Evolutionary conservation across 30 jellyfish, hydroid and myxozoan species (phyloP).

Genomic region (Nemopilema nomurai): DNA sequence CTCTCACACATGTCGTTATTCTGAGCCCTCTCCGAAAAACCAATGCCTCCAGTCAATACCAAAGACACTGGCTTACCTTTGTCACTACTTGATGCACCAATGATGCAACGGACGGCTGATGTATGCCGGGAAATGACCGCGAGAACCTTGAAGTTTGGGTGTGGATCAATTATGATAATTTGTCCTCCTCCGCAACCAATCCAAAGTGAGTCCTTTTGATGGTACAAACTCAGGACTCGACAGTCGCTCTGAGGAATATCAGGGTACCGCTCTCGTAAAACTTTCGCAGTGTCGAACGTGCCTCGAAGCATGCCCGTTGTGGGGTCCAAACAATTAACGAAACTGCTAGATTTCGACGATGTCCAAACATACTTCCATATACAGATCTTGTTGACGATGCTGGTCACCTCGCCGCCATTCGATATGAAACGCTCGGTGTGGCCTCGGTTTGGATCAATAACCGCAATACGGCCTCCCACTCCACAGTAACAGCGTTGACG

Average conservation of each 20-base stretch:
- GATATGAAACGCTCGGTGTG: constrained; percentile 28
- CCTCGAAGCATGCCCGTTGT: constrained; percentile 13
- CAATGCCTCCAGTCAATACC: constrained; percentile 70
- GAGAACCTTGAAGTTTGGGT: constrained; percentile 26
- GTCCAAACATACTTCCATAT: constrained; percentile 46
- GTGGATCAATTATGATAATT: constrained; percentile 60
- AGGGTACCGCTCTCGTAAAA: constrained; percentile 30
- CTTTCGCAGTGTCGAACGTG: constrained; percentile 47
- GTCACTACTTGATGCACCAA: constrained; percentile 23
- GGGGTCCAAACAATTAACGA: constrained; percentile 27
- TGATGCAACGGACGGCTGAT: constrained; percentile 76
- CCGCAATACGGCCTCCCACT: constrained; percentile 53
- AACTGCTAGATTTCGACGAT: constrained; percentile 45
- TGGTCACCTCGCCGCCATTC: constrained; percentile 39
- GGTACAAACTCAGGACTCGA: constrained; percentile 58
- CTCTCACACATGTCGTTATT: not conserved
- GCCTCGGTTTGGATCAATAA: constrained; percentile 50
- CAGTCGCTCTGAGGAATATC: constrained; percentile 55
- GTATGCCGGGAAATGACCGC: constrained; percentile 68
- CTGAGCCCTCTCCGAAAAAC: constrained; percentile 56
- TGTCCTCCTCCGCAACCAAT: constrained; percentile 93
- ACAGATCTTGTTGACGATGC: constrained; percentile 22
- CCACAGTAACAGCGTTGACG: constrained; percentile 56
- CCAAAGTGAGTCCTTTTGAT: constrained; percentile 70
- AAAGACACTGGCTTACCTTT: constrained; percentile 62